Evolutionary conservation across 2,113 vertebrate species (phyloP), one percentile per base, ranked within the genome.

Genomic region (rabbit (Oryctolagus cuniculus)): DNA sequence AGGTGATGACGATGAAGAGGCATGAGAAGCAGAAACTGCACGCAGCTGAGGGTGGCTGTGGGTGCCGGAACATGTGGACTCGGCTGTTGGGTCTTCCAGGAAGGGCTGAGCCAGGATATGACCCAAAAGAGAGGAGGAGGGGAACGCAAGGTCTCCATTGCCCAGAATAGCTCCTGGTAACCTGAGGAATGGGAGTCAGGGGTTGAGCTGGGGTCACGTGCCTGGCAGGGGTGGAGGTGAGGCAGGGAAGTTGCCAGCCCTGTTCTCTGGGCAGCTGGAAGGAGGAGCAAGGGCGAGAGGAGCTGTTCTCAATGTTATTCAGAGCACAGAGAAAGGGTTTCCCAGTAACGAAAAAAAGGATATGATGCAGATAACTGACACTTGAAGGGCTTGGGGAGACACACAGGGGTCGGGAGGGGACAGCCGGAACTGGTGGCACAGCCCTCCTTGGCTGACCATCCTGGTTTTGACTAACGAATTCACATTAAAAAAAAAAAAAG

Each of bases 101-200:
- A 95, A 95, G 69, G 78, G 72, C 91, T 94, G 85, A 96, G 63
- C 92, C 95, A 93, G 88, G 58, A 89, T 79, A 84, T 58, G 31
- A 55, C 89, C 74, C 83, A 86, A 86, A 75, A 91, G 53, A 88
- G 70, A 22, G 66, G 63, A 95, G 89, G 86, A 95, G 83, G 78
- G 70, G 55, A 92, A 63, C 34, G 69, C 27, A 69, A 55, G 72
- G 89, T 79, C 63, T 89, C 86, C 51, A 31, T 6, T 88, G 91
- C 96, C 72, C 63, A 75, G 84, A 97, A 97, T 97, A 97, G 94
- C 95, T 93, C 64, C 83, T 80, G 75, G 97, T 96, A 97, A 97
- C 97, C 93, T 96, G 96, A 97, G 95, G 94, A 97, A 91, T 25
- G 38, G 36, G 73, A 97, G 95, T 93, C 88, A 95, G 91, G 78